Evolutionary conservation across 2,797 vertebrate genomes (phyloP).

Genomic region (Siniperca undulata): DNA sequence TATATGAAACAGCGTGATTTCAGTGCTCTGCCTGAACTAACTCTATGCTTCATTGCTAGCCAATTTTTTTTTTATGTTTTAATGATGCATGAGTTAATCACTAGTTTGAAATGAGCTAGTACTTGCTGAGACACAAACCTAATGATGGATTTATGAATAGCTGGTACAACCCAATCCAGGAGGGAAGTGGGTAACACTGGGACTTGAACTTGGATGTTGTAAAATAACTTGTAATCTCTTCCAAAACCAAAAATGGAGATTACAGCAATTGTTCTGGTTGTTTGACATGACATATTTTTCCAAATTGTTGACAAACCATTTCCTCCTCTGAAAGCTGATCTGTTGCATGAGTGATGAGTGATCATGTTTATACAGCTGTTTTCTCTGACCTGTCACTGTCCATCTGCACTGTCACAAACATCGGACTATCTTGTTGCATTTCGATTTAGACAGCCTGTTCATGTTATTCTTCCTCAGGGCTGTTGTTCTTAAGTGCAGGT

Average conservation of each 20-base stretch:
- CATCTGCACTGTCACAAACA: conserved; percentile 44
- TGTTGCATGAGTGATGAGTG: conserved; percentile 17
- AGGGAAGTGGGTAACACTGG: not conserved
- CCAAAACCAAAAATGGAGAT: not conserved
- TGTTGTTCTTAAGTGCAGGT: not conserved
- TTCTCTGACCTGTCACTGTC: conserved; percentile 21
- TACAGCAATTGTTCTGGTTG: not conserved
- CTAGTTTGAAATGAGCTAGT: too few species aligned
- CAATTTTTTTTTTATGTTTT: too few species aligned
- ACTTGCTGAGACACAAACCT: not conserved
- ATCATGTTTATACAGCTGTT: conserved; percentile 33
- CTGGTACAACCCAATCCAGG: not conserved
- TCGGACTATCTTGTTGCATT: conserved; percentile 14
- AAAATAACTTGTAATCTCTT: not conserved
- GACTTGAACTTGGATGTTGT: not conserved
- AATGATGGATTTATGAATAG: not conserved
- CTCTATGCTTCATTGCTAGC: too few species aligned
- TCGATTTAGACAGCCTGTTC: not conserved
- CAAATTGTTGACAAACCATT: not conserved
- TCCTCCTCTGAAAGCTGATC: conserved; percentile 16
- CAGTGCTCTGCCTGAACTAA: too few species aligned
- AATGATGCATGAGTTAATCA: not conserved
- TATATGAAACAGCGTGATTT: too few species aligned
- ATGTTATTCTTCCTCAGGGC: not conserved
- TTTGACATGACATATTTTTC: not conserved